These are phyloP conservation scores for Hoplias malabaricus DNA, from an alignment of 2,113 vertebrate genomes.

Conservation along the genomic window DNA sequence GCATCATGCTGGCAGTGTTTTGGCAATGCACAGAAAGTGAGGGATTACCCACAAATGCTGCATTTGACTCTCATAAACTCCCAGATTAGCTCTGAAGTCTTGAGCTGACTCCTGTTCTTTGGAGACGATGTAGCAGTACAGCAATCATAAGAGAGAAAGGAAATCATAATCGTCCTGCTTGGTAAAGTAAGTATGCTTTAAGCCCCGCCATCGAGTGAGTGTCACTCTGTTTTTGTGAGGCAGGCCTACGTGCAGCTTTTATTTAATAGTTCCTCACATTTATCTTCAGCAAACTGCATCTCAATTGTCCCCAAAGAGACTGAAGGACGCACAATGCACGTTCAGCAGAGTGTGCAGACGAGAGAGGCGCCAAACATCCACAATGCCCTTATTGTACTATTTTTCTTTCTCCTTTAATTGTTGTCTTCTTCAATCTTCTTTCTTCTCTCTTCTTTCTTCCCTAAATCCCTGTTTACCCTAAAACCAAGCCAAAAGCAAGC, in stretches of 20 bases:
- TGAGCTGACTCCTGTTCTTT: neutral
- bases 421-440: no score
- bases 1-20: slow-evolving; percentile 44
- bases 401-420: neutral
- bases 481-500: no score
- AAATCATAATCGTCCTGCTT: neutral
- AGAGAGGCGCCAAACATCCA: neutral
- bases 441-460: neutral
- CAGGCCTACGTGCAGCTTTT: neutral
- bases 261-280: neutral
- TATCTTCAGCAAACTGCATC: neutral
- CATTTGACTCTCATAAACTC: slow-evolving; percentile 46
- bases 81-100: slow-evolving; percentile 42
- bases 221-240: neutral
- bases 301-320: neutral
- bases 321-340: neutral
- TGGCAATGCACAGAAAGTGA: slow-evolving; percentile 37
- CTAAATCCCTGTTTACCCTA: no score
- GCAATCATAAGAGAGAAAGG: no score
- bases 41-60: slow-evolving; percentile 59
- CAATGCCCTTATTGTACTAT: neutral
- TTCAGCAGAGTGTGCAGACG: neutral
- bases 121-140: neutral
- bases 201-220: neutral
- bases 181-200: neutral